Conservation (phyloP, 2,113 vertebrate species). For the Chaenocephalus aceratus region DNA sequence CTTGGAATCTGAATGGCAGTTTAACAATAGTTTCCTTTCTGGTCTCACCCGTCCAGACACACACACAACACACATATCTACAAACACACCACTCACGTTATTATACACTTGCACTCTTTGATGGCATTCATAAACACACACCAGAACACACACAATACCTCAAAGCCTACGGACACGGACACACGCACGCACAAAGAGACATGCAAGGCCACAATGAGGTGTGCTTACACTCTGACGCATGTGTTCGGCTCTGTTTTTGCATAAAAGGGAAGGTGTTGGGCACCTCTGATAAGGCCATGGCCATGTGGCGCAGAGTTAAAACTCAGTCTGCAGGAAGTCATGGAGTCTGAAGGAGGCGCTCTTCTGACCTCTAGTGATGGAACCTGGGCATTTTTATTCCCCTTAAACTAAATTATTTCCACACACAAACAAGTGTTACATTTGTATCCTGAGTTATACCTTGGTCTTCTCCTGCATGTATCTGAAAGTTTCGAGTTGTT, state of each 20-base stretch:
- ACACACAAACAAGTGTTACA: neutral
- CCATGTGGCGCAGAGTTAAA: constrained; percentile 36
- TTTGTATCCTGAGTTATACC: neutral
- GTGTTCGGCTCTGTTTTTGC: constrained; percentile 73
- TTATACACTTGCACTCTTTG: constrained; percentile 40
- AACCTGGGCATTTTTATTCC: neutral
- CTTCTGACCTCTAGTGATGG: constrained; percentile 60
- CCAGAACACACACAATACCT: constrained; percentile 59
- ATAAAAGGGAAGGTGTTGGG: constrained; percentile 82
- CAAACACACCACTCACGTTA: constrained; percentile 34
- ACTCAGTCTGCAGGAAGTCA: constrained; percentile 19
- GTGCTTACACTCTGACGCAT: constrained; percentile 85
- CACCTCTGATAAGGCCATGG: constrained; percentile 78
- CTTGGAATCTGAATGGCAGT: too few species aligned
- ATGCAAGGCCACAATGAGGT: constrained; percentile 31
- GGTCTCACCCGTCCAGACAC: constrained; percentile 54
- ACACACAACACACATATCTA: constrained; percentile 71
- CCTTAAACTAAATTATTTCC: neutral
- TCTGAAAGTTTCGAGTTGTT: neutral
- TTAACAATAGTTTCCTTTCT: too few species aligned
- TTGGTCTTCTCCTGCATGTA: neutral
- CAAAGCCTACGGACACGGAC: constrained; percentile 7
- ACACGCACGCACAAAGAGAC: constrained; percentile 8
- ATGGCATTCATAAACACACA: constrained; percentile 37
- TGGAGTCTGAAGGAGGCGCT: neutral